Evolutionary conservation across 2,888 invertebrate species (phyloP), one percentile per base, ranked within the genome.

Genomic region (Synergus laeviventris): DNA sequence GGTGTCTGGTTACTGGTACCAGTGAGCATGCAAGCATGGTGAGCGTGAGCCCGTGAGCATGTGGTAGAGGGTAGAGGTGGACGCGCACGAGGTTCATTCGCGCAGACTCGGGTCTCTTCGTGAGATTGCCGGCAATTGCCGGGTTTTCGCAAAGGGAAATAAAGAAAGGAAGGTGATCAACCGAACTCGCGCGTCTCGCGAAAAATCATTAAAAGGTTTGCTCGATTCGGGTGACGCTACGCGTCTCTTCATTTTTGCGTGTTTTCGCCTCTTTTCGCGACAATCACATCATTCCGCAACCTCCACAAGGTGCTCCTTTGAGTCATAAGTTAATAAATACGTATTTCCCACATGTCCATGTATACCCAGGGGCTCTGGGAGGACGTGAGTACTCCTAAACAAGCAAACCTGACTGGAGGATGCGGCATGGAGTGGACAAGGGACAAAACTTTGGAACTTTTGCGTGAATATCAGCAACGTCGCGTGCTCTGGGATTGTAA

Each of bases 171-270:
- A 84, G 82, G 83, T 81, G 79, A 79, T 78, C 78, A 81, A 80
- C 81, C 81, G 82, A 79, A 81, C 82, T n/a, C 59, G 81, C 83
- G 83, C 81, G 82, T 77, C 77, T 83, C 84, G 81, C 81, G 83
- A 87, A 87, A 87, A 87, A 87, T 87, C 87, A 84, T 87, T 87
- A 86, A 87, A 86, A 86, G 86, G 84, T 83, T 84, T 81, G 83
- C 79, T 45, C n/a, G 60, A 18, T 42, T 64, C 62, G 73, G 18
- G 59, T 73, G 60, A 45, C 56, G 36, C 74, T 49, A 42, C 18
- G n/a, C 38, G 45, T 49, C 31, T 16, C n/a, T 45, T 24, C 56
- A 56, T 12, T 56, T 56, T 56, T 21, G 3, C 12, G 36, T n/a
- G n/a, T n/a, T 49, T 8, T 49, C 9, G n/a, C n/a, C 49, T 49